Evolutionary conservation across 64 coral and sea anemone genomes (phyloP).

Genomic region (Porites australiensis): DNA sequence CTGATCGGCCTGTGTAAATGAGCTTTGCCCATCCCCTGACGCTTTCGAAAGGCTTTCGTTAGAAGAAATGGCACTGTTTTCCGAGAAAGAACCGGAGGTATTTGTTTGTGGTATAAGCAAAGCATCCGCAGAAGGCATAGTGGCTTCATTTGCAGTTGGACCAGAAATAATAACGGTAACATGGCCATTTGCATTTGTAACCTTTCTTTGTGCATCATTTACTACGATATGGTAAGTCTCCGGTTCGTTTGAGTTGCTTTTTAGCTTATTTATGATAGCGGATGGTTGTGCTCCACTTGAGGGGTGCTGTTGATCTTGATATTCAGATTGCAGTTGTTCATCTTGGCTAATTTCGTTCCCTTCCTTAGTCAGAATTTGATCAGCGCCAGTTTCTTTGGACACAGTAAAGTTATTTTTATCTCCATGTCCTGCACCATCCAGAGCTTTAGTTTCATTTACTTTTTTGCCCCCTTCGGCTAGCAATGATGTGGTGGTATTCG

Average conservation of each 20-base stretch:
- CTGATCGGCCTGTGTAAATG: background rate
- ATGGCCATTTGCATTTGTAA: conserved; percentile 50
- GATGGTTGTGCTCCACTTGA: conserved; percentile 4
- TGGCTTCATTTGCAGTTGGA: conserved; percentile 20
- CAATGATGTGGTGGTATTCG: background rate
- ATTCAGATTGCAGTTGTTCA: background rate
- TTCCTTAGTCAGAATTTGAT: background rate
- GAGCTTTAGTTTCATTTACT: background rate
- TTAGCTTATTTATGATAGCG: conserved; percentile 19
- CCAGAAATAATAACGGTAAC: conserved; percentile 49
- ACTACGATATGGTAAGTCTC: conserved; percentile 31
- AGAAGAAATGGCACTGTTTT: background rate
- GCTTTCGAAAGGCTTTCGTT: background rate
- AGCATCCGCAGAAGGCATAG: background rate
- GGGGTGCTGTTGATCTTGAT: background rate
- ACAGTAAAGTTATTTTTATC: background rate
- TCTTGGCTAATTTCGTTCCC: background rate
- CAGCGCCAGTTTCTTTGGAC: background rate
- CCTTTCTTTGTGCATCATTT: conserved; percentile 25
- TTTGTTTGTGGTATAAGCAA: conserved; percentile 21
- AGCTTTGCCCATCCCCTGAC: background rate
- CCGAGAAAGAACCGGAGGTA: background rate
- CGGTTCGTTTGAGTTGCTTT: background rate
- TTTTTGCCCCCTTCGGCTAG: background rate
- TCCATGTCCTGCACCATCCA: background rate